A percentile compares a stretch with the other conserved stretches of the same genome.
Evolutionary conservation across 2,113 vertebrate species (phyloP).

Genomic region (Syngnathus floridae): DNA sequence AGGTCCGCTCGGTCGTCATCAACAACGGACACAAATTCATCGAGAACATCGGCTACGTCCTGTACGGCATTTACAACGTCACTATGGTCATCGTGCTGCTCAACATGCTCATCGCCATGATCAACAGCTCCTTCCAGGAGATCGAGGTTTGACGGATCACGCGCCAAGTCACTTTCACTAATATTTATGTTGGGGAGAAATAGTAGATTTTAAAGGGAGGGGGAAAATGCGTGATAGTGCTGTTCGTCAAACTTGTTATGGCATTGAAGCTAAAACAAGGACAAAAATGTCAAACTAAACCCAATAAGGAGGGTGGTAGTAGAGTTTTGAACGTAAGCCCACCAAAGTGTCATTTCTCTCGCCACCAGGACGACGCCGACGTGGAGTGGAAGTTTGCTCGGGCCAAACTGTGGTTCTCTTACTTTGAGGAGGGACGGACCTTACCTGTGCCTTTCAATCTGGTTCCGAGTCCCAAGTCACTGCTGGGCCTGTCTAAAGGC

Average conservation of each 20-base stretch:
- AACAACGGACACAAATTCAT: conserved; percentile 98
- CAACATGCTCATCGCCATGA: conserved; percentile 99
- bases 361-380: conserved; percentile 85
- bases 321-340: neutral
- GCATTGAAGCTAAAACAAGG: neutral
- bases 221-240: neutral
- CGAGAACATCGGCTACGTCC: conserved; percentile 95
- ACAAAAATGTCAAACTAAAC: neutral
- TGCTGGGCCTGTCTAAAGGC: conserved; percentile 74
- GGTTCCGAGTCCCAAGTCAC: conserved; percentile 91
- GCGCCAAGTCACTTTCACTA: neutral
- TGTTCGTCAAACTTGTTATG: neutral
- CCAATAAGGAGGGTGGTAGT: neutral
- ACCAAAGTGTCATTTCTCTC: neutral
- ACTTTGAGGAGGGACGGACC: conserved; percentile 95
- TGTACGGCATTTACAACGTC: conserved; percentile 97
- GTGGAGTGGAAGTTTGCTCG: conserved; percentile 99
- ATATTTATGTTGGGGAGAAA: neutral
- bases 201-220: neutral
- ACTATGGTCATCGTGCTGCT: conserved; percentile 98
- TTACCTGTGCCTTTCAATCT: conserved; percentile 97
- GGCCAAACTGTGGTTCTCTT: conserved; percentile 97
- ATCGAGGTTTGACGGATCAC: conserved; percentile 81
- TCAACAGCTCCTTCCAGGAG: conserved; percentile 98
- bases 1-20: conserved; percentile 94